Base-by-base conservation (phyloP, 2,888 invertebrate species). In the Notodonta ziczac region DNA sequence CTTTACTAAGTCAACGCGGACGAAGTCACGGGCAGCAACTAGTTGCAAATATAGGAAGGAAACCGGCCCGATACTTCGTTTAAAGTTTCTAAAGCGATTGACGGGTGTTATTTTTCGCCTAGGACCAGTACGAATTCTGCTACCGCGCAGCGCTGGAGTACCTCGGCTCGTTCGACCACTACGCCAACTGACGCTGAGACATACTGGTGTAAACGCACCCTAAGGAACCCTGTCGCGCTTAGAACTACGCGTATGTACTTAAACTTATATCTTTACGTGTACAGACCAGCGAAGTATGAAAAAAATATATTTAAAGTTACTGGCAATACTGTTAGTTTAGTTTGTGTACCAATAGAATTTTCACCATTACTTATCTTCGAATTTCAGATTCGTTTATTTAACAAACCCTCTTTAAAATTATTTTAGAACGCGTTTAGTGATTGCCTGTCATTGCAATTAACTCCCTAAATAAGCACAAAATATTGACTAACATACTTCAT, bases 91-190 rank as follows among this genome's bases (percentile, higher is more conserved):
- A 5, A 35, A 35, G 0, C 35, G 35, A 35, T 14, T 13, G 35
- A 53, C 13, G 5, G 13, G 5, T 6, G 10, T 53, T 53, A n/a
- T 10, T 35, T 53, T 32, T 32, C 14, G 87, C 90, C 42, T 92
- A 98, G 98, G 99, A 99, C 94, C 99, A 99, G 94, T 99, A 99
- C 94, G 98, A 99, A 92, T 99, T 99, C 95, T 99, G 99, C 94
- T 99, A 99, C 94, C 97, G 98, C 80, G 99, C 99, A 66, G 99
- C 99, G 78, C 95, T 99, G 88, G 99, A 99, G 89, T 99, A 99
- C 94, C 95, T 99, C 88, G 98, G 98, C 78, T 99, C 98, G 35
- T 99, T 99, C 93, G 99, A 99, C 94, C 98, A 99, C 91, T 98
- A 98, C 94, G 96, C 97, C 88, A 97, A 97, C 95, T 97, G 96